phyloP scores from a whole-genome alignment of 2,113 vertebrate species.

The Paramormyrops kingsleyae region DNA sequence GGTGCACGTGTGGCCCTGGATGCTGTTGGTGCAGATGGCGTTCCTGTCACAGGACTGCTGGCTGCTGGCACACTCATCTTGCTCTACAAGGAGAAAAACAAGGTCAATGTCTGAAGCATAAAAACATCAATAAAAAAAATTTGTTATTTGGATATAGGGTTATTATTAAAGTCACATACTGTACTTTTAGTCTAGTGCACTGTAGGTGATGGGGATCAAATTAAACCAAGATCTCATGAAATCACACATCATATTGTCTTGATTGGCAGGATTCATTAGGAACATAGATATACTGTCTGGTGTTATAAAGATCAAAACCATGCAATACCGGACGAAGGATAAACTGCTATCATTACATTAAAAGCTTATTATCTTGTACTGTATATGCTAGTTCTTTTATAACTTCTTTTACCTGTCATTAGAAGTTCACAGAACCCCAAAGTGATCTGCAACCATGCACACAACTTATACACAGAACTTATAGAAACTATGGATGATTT shows the following conservation, averaged over 20 bases:
- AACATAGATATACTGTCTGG: background rate
- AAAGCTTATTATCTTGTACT: background rate
- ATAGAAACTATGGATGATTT: background rate
- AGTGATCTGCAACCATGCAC: background rate
- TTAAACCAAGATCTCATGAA: background rate
- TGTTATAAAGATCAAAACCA: background rate
- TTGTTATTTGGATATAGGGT: background rate
- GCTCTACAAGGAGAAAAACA: constrained; percentile 59
- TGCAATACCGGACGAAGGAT: background rate
- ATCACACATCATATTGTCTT: background rate
- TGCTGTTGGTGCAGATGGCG: constrained; percentile 91
- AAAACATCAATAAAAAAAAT: background rate
- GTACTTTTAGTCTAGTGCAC: background rate
- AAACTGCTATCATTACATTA: background rate
- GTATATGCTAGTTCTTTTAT: background rate
- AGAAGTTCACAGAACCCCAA: background rate
- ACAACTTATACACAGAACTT: background rate
- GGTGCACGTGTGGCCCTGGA: constrained; percentile 87
- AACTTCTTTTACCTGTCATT: background rate
- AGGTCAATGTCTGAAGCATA: background rate
- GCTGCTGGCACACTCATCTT: constrained; percentile 76
- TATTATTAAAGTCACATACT: background rate
- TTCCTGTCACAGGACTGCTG: constrained; percentile 77
- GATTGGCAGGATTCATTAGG: background rate
- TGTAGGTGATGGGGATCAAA: background rate